A percentile compares a stretch with the other conserved stretches of the same genome.
Evolutionary conservation across 2,888 invertebrate species (phyloP).

Genomic region (Ornithoptera alexandrae): DNA sequence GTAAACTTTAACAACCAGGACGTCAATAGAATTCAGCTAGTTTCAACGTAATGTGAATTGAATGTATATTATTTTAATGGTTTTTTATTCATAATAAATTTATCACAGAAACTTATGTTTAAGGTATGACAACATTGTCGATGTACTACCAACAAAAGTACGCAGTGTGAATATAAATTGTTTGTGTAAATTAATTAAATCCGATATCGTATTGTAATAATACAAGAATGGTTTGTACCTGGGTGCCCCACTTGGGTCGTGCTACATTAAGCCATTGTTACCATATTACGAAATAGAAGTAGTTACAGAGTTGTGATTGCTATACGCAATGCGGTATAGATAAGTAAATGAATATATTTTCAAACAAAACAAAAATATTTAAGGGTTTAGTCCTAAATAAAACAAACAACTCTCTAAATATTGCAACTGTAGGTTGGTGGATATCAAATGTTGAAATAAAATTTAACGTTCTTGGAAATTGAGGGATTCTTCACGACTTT

Average conservation of each 20-base stretch:
- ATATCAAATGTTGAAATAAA: too few species aligned
- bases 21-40: too few species aligned
- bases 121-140: background rate
- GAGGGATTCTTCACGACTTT: too few species aligned
- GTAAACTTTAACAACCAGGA: too few species aligned
- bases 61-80: background rate
- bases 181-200: conserved; percentile 16
- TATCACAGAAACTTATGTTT: background rate
- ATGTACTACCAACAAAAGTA: conserved; percentile 10
- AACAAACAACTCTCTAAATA: too few species aligned
- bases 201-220: conserved; percentile 6
- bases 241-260: conserved; percentile 1
- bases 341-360: background rate
- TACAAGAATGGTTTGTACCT: conserved; percentile 4
- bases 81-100: background rate
- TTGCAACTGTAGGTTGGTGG: too few species aligned
- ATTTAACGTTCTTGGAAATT: too few species aligned
- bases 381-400: too few species aligned
- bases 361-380: background rate
- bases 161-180: conserved; percentile 17
- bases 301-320: too few species aligned
- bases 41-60: background rate
- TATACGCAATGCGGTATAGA: background rate
- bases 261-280: conserved; percentile 7
- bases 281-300: conserved; percentile 1